A percentile compares a stretch with the other conserved stretches of the same genome.
Evolutionary conservation across 1,140 invertebrate species (phyloP).

Genomic region (Zaprionus ornatus): DNA sequence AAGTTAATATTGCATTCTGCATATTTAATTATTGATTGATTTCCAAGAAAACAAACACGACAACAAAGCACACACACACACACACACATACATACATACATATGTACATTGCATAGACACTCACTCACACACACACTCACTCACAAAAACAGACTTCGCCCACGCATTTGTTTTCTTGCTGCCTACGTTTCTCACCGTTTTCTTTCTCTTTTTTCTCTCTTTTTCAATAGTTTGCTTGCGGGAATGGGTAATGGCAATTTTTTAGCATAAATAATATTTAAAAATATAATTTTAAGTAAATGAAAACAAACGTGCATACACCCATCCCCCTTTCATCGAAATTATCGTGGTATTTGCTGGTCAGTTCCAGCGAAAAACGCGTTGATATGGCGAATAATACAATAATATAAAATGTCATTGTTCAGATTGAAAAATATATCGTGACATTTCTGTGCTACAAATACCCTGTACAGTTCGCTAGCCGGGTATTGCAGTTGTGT

Average conservation of each 20-base stretch:
- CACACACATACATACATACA: not conserved
- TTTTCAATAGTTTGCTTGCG: slow-evolving; percentile 71
- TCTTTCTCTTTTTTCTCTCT: slow-evolving; percentile 56
- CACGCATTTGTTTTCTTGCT: slow-evolving; percentile 41
- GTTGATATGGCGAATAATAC: not conserved
- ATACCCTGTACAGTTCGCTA: not conserved
- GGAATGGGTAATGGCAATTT: slow-evolving; percentile 73
- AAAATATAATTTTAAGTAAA: slow-evolving; percentile 18
- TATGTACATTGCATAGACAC: not conserved
- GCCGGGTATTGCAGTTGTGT: not conserved
- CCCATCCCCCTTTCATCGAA: not conserved
- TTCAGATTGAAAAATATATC: not conserved
- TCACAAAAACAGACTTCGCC: not conserved
- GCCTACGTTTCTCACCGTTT: slow-evolving; percentile 44
- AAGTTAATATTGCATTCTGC: slow-evolving; percentile 13
- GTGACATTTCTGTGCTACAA: not conserved
- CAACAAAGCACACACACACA: not conserved
- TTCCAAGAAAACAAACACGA: not conserved
- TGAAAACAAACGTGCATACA: not conserved
- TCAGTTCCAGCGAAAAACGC: not conserved
- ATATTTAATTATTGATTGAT: slow-evolving; percentile 4
- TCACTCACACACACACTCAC: not conserved
- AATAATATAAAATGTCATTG: too few relatives aligned
- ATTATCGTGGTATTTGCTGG: not conserved
- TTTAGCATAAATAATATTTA: slow-evolving; percentile 35